These are phyloP conservation scores for Eurystomus glaucurus DNA, from an alignment of 2,797 vertebrate genomes.

Conservation along the genomic window DNA sequence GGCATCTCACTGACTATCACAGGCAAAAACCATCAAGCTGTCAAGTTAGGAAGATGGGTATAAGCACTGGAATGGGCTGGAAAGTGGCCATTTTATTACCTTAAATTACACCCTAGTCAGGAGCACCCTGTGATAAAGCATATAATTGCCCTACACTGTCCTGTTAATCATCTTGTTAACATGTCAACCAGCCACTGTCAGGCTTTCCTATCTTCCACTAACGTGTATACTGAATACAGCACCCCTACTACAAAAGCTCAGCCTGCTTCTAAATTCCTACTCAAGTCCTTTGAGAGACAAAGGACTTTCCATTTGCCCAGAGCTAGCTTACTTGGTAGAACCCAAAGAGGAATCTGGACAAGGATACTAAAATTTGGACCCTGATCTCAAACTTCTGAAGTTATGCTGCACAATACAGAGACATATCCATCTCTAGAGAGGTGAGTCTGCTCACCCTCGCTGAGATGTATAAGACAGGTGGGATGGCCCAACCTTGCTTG, in stretches of 20 bases:
- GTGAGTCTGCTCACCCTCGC: background rate
- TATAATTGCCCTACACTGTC: background rate
- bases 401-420: background rate
- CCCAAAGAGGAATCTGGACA: background rate
- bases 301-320: background rate
- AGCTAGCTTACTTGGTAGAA: background rate
- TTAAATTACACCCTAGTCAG: background rate
- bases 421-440: background rate
- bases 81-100: background rate
- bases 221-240: background rate
- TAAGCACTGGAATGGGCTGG: background rate
- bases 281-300: background rate
- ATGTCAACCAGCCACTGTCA: background rate
- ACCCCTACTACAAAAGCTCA: background rate
- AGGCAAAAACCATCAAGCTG: background rate
- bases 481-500: accelerated
- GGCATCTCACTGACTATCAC: background rate
- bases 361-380: background rate
- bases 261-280: background rate
- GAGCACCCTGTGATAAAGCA: background rate
- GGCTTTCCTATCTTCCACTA: background rate
- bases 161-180: background rate
- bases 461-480: background rate
- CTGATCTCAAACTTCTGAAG: background rate
- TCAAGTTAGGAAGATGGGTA: background rate